Percentiles rank a stretch among this genome's conserved stretches.
Conservation (phyloP, 1,140 invertebrate genomes). For the Diploscapter pachys region DNA sequence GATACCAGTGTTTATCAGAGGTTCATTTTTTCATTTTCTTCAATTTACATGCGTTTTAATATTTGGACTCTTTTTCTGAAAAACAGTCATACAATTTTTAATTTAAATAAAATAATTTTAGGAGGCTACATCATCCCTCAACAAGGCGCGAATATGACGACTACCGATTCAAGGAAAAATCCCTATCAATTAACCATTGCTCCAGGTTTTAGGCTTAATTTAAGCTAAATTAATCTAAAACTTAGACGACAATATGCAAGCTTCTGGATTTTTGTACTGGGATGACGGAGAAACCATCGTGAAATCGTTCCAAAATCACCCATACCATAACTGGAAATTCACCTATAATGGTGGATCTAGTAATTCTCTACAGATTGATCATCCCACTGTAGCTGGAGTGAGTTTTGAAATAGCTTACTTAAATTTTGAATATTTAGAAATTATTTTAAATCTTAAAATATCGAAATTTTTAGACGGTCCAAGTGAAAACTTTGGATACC, state of each 20-base stretch:
- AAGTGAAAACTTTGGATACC: too few species aligned
- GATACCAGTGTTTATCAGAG: slow-evolving; percentile 48
- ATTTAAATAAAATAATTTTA: slow-evolving; percentile 18
- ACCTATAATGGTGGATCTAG: too few species aligned
- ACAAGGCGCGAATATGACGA: slow-evolving; percentile 26
- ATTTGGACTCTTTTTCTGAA: too few species aligned
- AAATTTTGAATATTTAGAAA: too few species aligned
- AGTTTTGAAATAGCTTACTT: too few species aligned
- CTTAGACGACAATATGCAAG: slow-evolving; percentile 56
- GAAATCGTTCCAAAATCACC: too few species aligned
- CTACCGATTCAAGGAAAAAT: slow-evolving; percentile 25
- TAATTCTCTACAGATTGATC: too few species aligned
- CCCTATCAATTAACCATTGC: slow-evolving; percentile 41
- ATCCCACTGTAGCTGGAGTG: too few species aligned
- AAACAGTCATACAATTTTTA: neutral
- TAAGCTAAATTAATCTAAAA: neutral
- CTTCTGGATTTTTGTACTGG: slow-evolving; percentile 71
- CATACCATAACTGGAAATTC: too few species aligned
- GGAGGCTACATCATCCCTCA: slow-evolving; percentile 35
- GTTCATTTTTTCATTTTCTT: neutral
- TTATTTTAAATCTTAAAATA: too few species aligned
- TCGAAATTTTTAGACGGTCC: too few species aligned
- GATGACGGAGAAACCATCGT: slow-evolving; percentile 70
- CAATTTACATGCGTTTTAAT: too few species aligned
- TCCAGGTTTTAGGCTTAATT: neutral